A percentile compares a stretch with the other conserved stretches of the same genome.
Evolutionary conservation across 2,888 invertebrate species (phyloP).

Genomic region (Urechis unicinctus): DNA sequence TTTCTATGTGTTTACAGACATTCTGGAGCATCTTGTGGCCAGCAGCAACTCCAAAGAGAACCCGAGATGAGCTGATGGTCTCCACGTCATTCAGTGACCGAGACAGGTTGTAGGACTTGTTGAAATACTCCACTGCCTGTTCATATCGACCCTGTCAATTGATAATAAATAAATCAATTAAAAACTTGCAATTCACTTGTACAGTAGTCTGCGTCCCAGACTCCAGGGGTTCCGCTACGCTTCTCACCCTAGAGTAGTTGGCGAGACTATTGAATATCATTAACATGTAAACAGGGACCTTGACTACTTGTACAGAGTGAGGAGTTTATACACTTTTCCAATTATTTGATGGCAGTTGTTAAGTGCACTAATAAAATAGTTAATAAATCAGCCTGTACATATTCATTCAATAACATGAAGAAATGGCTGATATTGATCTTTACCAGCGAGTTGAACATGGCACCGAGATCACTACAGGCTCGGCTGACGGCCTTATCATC

Average conservation of each 20-base stretch:
- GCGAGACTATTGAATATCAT: no score
- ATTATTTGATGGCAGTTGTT: no score
- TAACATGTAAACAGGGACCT: no score
- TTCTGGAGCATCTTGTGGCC: constrained; percentile 41
- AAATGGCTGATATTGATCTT: constrained; percentile 8
- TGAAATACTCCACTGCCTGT: constrained; percentile 47
- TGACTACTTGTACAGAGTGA: no score
- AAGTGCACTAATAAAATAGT: no score
- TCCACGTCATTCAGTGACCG: constrained; percentile 37
- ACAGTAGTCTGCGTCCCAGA: no score
- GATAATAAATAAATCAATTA: not conserved
- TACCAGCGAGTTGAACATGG: constrained; percentile 45
- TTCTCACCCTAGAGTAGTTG: no score
- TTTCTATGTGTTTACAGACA: constrained; percentile 29
- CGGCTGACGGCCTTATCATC: constrained; percentile 42
- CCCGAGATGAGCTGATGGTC: constrained; percentile 40
- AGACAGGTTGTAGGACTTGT: constrained; percentile 47
- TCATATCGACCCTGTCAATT: constrained; percentile 42
- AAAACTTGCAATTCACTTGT: no score
- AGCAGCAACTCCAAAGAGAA: constrained; percentile 44
- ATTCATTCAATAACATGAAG: no score
- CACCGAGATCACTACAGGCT: constrained; percentile 47
- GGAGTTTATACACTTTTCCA: no score
- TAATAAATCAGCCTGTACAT: no score
- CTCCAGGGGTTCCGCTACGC: no score